Conservation (phyloP, 1,140 invertebrate species). For the Heliconius congener region DNA sequence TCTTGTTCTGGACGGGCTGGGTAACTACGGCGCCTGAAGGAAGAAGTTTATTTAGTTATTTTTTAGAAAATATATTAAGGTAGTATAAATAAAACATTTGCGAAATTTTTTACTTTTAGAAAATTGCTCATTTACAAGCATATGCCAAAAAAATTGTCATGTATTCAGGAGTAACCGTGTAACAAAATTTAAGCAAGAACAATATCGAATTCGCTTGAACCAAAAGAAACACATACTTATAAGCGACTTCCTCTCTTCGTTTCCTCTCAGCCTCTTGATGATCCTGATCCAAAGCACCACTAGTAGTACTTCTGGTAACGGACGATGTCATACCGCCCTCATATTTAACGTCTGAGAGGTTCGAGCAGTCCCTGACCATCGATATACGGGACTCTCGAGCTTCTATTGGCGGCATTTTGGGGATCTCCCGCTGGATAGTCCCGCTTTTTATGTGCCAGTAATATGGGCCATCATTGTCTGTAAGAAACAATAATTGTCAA, state of each 20-base stretch:
- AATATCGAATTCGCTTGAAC: not conserved
- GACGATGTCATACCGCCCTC: slow-evolving; percentile 85
- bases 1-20: slow-evolving; percentile 89
- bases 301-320: slow-evolving; percentile 89
- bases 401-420: slow-evolving; percentile 78
- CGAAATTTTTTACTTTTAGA: no score
- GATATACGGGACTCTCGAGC: slow-evolving; percentile 69
- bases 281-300: slow-evolving; percentile 87
- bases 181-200: no score
- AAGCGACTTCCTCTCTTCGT: slow-evolving; percentile 86
- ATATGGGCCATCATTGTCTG: slow-evolving; percentile 96
- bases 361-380: slow-evolving; percentile 72
- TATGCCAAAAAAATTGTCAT: no score
- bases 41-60: not conserved
- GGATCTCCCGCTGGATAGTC: slow-evolving; percentile 96
- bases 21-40: slow-evolving; percentile 83
- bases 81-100: no score
- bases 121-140: no score
- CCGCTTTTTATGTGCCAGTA: slow-evolving; percentile 99
- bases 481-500: slow-evolving; percentile 10
- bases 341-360: slow-evolving; percentile 73
- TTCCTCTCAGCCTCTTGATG: slow-evolving; percentile 86
- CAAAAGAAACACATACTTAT: slow-evolving; percentile 83
- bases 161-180: no score
- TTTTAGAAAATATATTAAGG: no score